Evolutionary conservation across 2,113 vertebrate species (phyloP), one percentile per base, ranked within the genome.

Genomic region (Ondatra zibethicus): DNA sequence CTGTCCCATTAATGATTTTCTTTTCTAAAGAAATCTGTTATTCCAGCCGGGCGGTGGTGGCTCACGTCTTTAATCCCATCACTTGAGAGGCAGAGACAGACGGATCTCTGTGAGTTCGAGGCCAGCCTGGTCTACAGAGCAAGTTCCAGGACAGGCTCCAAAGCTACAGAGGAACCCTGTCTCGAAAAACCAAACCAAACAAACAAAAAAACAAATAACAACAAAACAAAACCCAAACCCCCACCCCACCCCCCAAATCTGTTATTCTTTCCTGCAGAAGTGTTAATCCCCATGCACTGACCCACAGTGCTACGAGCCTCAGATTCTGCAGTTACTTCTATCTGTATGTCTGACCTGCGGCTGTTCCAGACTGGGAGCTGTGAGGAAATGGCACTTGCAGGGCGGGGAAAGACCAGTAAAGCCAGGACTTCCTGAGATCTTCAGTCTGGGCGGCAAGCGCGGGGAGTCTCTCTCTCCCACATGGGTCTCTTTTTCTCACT

Each of bases 361-460:
- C 36, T 47, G 58, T 25, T 31, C 47, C 19, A 27, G 75, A 25
- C 29, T 58, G 39, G 42, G 33, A 68, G 42, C 23, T 5, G 36
- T 50, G 65, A 33, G 93, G 70, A 29, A 27, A 45, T 88, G 70
- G 36, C 23, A 1, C 31, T 73, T 42, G 47, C 45, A 36, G 73
- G 19, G 5, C 11, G 63, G 55, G 75, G 33, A 42, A 92, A 36
- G 4, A 29, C 0, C 0, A 0, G 47, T 2, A 50, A 31, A 1
- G 92, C 78, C 19, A 65, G 81, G 50, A 61, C 0, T 55, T 66
- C 36, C n/a, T 7, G 63, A 86, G 72, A 58, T 1, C 19, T 63
- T 80, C 55, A 4, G 23, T 25, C 2, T 0, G 39, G 80, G 58
- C 52, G 23, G 0, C 1, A 29, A 73, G 16, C 3, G 1, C 7